phyloP scores from a whole-genome alignment of 2,797 vertebrate species.

The Moxostoma hubbsi region DNA sequence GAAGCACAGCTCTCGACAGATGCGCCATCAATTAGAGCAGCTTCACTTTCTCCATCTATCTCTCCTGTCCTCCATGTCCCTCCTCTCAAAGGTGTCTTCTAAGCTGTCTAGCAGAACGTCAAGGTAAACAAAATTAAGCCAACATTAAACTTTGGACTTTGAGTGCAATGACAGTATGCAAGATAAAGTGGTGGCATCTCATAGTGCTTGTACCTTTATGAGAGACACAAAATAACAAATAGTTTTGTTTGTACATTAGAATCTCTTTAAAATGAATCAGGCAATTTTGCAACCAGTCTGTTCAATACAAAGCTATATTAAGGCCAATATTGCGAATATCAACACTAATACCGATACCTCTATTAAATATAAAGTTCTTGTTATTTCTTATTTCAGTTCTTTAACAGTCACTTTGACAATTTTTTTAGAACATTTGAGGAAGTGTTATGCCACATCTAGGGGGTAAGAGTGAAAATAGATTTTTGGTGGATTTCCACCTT shows the following conservation, averaged over 20 bases:
- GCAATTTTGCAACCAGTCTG: background rate
- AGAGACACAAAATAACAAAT: background rate
- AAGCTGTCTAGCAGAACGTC: slow-evolving; percentile 42
- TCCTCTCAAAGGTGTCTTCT: slow-evolving; percentile 55
- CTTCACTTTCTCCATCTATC: slow-evolving; percentile 29
- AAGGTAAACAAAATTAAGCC: slow-evolving; percentile 44
- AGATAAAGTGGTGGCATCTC: background rate
- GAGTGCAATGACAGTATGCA: slow-evolving; percentile 15
- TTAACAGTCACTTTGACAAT: too few relatives aligned
- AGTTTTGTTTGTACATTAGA: background rate
- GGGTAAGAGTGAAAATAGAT: too few relatives aligned
- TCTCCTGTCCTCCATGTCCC: slow-evolving; percentile 35
- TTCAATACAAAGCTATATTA: background rate
- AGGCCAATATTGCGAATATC: too few relatives aligned
- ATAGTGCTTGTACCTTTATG: background rate
- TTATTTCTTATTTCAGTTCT: too few relatives aligned
- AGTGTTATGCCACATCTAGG: too few relatives aligned
- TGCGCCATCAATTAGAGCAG: slow-evolving; percentile 59
- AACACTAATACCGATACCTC: too few relatives aligned
- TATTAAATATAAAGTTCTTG: too few relatives aligned
- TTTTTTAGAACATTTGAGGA: too few relatives aligned
- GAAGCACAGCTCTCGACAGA: slow-evolving; percentile 51
- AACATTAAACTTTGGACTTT: slow-evolving; percentile 46
- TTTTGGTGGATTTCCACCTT: too few relatives aligned
- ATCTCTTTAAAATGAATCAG: slow-evolving; percentile 7